phyloP scores from a whole-genome alignment of 2,113 vertebrate species.

The Coryphaenoides rupestris region DNA sequence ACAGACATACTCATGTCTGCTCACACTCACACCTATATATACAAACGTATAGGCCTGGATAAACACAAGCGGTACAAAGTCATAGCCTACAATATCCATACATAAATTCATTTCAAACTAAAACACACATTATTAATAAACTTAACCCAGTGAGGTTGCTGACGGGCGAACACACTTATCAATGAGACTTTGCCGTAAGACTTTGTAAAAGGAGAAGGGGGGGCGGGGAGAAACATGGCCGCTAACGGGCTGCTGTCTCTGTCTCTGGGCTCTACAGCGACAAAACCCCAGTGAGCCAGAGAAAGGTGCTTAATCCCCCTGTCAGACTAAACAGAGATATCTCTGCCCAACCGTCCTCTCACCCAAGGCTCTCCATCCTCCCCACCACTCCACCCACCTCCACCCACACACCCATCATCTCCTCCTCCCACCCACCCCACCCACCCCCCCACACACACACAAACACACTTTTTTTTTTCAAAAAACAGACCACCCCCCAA shows the following conservation, averaged over 20 bases:
- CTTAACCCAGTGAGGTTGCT: too few species aligned
- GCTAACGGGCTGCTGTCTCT: not conserved
- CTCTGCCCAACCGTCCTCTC: slow-evolving; percentile 20
- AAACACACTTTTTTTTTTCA: too few species aligned
- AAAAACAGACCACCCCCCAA: slow-evolving; percentile 55
- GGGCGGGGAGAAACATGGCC: not conserved
- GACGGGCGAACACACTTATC: too few species aligned
- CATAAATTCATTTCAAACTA: too few species aligned
- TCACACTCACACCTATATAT: not conserved
- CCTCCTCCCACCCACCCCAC: slow-evolving; percentile 24
- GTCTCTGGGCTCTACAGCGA: too few species aligned
- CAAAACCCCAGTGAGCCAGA: slow-evolving; percentile 30
- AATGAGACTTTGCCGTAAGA: too few species aligned
- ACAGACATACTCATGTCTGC: not conserved
- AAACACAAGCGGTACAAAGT: not conserved
- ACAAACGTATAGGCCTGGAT: too few species aligned
- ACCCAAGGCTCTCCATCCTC: slow-evolving; percentile 19
- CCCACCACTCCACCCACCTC: slow-evolving; percentile 7
- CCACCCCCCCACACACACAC: too few species aligned
- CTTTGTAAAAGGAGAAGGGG: not conserved
- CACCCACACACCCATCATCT: slow-evolving; percentile 52
- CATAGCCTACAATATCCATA: not conserved
- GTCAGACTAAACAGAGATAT: slow-evolving; percentile 62
- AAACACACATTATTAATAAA: too few species aligned
- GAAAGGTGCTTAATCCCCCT: slow-evolving; percentile 50